Conservation (phyloP, 2,797 vertebrate genomes). For the Coracias cyanogaster region DNA sequence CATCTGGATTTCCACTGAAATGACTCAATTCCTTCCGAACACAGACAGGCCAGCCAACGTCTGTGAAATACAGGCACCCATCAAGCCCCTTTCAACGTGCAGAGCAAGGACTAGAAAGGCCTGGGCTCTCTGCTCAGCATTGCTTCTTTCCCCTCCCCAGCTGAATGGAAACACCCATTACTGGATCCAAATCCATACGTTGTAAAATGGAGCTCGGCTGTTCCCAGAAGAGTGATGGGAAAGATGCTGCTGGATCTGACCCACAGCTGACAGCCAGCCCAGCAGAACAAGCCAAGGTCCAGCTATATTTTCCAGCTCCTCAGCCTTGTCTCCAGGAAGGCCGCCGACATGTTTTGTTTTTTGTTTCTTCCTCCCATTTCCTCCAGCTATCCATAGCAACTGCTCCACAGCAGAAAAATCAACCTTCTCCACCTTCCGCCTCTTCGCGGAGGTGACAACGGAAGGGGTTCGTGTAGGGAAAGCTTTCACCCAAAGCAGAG, state of each 20-base stretch:
- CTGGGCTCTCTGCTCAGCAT: background rate
- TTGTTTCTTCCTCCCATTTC: conserved; percentile 57
- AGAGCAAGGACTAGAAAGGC: background rate
- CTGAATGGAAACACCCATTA: background rate
- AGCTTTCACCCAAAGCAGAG: background rate
- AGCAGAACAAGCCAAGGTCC: background rate
- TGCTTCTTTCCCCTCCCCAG: background rate
- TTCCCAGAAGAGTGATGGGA: background rate
- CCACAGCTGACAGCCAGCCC: background rate
- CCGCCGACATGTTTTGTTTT: background rate
- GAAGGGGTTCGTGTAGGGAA: background rate
- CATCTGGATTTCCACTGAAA: background rate
- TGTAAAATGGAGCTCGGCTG: background rate
- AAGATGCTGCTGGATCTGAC: conserved; percentile 1
- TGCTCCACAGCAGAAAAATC: background rate
- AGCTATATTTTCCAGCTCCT: conserved; percentile 64
- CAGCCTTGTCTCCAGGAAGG: conserved; percentile 71
- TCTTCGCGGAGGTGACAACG: background rate
- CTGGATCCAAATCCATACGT: background rate
- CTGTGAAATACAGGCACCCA: background rate
- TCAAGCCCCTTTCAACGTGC: background rate
- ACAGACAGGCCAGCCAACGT: fast-evolving
- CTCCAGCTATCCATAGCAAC: conserved; percentile 41
- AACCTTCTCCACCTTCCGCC: background rate
- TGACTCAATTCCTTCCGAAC: background rate